Percentiles rank a stretch among this genome's conserved stretches.
These are phyloP conservation scores for Drosophila malerkotliana DNA, from an alignment of 1,140 invertebrate genomes.

Conservation along the genomic window DNA sequence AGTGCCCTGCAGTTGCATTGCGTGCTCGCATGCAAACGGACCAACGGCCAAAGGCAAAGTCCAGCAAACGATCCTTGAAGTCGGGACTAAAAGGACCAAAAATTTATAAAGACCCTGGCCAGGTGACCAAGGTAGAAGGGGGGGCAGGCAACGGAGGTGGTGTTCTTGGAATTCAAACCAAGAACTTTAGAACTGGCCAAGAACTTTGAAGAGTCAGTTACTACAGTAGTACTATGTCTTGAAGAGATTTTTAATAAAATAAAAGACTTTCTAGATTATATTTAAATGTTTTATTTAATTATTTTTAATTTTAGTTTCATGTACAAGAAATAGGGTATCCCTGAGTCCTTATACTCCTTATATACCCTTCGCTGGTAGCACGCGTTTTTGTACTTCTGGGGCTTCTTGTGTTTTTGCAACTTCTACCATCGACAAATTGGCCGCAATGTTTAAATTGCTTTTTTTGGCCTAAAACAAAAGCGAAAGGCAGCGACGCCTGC, in stretches of 20 bases:
- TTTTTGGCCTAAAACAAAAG: slow-evolving; percentile 73
- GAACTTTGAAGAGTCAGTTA: neutral
- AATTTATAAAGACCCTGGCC: neutral
- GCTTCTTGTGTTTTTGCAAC: slow-evolving; percentile 45
- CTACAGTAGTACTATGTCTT: no score
- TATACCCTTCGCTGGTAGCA: neutral
- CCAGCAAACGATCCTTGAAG: slow-evolving; percentile 45
- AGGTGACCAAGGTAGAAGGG: slow-evolving; percentile 6
- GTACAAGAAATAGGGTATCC: neutral
- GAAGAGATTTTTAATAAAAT: neutral
- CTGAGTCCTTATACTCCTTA: neutral
- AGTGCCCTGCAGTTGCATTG: slow-evolving; percentile 2
- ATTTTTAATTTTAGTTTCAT: neutral
- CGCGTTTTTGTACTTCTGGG: slow-evolving; percentile 24
- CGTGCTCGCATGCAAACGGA: slow-evolving; percentile 28
- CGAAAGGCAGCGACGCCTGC: slow-evolving; percentile 47
- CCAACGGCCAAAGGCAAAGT: slow-evolving; percentile 41
- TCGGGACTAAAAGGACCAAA: slow-evolving; percentile 11
- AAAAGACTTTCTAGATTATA: neutral
- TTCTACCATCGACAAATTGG: slow-evolving; percentile 64
- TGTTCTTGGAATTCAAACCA: neutral
- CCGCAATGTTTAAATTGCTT: slow-evolving; percentile 60
- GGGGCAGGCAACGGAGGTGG: no score
- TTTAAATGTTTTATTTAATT: neutral
- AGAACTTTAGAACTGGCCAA: no score